Conservation (phyloP, 2,888 invertebrate species). For the Oconnorella tubifera region DNA sequence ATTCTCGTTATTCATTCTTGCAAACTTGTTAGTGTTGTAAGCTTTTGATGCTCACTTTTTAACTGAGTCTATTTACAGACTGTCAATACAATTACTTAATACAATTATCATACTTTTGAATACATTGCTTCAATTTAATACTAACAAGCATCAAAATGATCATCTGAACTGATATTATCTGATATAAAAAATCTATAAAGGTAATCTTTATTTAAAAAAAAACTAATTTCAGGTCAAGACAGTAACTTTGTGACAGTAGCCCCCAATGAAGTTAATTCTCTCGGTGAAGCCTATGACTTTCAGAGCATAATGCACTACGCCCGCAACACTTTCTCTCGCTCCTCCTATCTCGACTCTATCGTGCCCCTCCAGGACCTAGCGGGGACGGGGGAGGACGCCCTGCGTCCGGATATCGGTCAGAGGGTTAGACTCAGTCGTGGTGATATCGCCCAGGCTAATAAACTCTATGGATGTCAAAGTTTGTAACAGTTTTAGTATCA, state of each 20-base stretch:
- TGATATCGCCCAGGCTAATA: constrained; percentile 93
- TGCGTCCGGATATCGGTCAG: constrained; percentile 92
- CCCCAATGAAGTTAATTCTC: constrained; percentile 92
- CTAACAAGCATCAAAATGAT: too few relatives aligned
- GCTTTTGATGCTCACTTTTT: too few relatives aligned
- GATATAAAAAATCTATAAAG: too few relatives aligned
- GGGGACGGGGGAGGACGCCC: background rate
- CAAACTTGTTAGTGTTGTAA: too few relatives aligned
- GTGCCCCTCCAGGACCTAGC: constrained; percentile 60
- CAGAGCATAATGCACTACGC: constrained; percentile 99
- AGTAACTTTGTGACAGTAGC: constrained; percentile 98
- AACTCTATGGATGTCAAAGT: constrained; percentile 92
- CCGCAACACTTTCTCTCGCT: constrained; percentile 89
- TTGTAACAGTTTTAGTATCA: too few relatives aligned
- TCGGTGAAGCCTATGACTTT: constrained; percentile 92
- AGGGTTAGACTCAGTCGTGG: constrained; percentile 84
- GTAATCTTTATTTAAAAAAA: background rate
- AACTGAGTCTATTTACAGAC: too few relatives aligned
- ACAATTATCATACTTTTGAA: too few relatives aligned
- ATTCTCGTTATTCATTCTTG: too few relatives aligned
- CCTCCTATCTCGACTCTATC: constrained; percentile 85
- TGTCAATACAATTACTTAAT: too few relatives aligned
- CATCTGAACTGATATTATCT: too few relatives aligned
- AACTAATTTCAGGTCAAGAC: constrained; percentile 96
- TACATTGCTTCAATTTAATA: too few relatives aligned